Evolutionary conservation across 2,113 vertebrate species (phyloP).

Genomic region (Nibea albiflora): DNA sequence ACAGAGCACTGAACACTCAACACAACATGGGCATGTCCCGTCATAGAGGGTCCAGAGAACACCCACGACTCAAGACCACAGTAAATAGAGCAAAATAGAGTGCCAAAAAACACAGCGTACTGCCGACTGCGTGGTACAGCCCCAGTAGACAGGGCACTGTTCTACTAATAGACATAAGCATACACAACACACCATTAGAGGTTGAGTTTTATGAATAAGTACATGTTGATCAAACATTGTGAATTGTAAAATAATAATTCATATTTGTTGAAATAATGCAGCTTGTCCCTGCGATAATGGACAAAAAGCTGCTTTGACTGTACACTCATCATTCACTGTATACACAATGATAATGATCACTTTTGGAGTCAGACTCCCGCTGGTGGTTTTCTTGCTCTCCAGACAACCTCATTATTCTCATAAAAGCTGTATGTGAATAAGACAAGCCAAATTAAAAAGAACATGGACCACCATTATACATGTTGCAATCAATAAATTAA

Average conservation of each 20-base stretch:
- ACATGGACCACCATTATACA: not conserved
- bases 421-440: not conserved
- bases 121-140: no score
- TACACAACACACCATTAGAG: not conserved
- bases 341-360: not conserved
- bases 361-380: slow-evolving; percentile 9
- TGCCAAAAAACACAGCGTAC: no score
- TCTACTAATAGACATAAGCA: no score
- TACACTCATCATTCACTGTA: not conserved
- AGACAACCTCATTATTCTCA: not conserved
- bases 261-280: not conserved
- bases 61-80: not conserved
- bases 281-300: not conserved
- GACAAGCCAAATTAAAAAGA: not conserved
- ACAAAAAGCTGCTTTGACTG: not conserved
- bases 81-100: not conserved
- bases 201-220: not conserved
- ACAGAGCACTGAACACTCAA: not conserved
- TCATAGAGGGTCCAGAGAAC: not conserved
- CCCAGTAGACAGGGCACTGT: not conserved
- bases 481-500: not conserved
- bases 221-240: not conserved
- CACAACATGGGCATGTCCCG: not conserved
- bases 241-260: not conserved
- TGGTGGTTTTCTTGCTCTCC: slow-evolving; percentile 1